Evolutionary conservation across 2,888 invertebrate species (phyloP).

Genomic region (Tortrix viridana): DNA sequence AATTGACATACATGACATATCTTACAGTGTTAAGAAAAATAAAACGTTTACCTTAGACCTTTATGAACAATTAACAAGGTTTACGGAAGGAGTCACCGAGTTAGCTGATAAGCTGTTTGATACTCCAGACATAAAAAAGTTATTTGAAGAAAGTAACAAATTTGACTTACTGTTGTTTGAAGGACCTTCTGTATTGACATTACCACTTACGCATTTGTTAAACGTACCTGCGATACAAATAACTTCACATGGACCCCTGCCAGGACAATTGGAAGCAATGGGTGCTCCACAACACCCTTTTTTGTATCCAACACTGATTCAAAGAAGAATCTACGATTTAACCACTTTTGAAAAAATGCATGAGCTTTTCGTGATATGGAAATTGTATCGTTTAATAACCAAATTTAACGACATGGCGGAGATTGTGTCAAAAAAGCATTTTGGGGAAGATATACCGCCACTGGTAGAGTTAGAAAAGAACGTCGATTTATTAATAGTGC

Average conservation of each 20-base stretch:
- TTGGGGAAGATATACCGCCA: constrained; percentile 40
- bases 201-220: constrained; percentile 48
- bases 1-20: constrained; percentile 45
- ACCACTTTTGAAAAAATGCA: constrained; percentile 51
- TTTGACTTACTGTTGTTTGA: constrained; percentile 58
- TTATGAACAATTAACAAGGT: neutral
- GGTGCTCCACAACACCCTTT: constrained; percentile 53
- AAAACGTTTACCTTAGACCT: neutral
- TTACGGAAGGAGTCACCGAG: constrained; percentile 18
- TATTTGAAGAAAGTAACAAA: constrained; percentile 44
- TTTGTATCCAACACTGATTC: constrained; percentile 47
- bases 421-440: constrained; percentile 39
- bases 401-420: neutral
- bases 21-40: constrained; percentile 33
- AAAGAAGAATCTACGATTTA: constrained; percentile 49
- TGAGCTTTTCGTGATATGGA: constrained; percentile 41
- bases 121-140: constrained; percentile 43
- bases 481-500: constrained; percentile 54
- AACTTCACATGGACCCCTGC: constrained; percentile 50
- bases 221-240: constrained; percentile 56
- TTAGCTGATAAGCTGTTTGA: constrained; percentile 44
- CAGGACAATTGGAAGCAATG: constrained; percentile 43
- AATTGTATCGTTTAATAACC: neutral
- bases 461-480: constrained; percentile 37
- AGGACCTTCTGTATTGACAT: constrained; percentile 42